Evolutionary conservation across 2,888 invertebrate species (phyloP).

Genomic region (Leptopilina drosophilae): DNA sequence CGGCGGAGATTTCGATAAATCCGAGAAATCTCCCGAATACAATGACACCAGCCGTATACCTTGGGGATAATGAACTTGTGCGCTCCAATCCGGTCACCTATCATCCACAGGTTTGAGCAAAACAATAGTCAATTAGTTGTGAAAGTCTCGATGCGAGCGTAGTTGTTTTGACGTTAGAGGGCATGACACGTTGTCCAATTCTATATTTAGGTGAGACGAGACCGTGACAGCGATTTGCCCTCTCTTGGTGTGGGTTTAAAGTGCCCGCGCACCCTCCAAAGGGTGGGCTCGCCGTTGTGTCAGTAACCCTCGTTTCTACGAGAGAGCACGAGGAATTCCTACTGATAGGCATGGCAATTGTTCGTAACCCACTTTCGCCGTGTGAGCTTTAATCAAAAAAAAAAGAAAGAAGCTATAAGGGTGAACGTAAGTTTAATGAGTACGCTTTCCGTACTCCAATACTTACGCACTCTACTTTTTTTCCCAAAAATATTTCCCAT

Average conservation of each 20-base stretch:
- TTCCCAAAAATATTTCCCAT: too few relatives aligned
- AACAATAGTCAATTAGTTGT: background rate
- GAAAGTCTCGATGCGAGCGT: background rate
- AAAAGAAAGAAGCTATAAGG: constrained; percentile 4
- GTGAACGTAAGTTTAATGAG: constrained; percentile 2
- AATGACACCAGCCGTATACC: constrained; percentile 52
- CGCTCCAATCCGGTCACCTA: constrained; percentile 53
- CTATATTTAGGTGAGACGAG: constrained; percentile 37
- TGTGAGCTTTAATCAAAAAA: constrained; percentile 25
- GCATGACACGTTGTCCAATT: constrained; percentile 40
- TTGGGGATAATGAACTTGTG: constrained; percentile 37
- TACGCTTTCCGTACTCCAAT: background rate
- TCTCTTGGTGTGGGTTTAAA: constrained; percentile 29
- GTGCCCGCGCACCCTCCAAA: constrained; percentile 37
- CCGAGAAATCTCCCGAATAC: constrained; percentile 65
- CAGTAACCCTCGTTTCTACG: constrained; percentile 34
- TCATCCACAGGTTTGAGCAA: constrained; percentile 61
- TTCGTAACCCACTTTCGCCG: constrained; percentile 37
- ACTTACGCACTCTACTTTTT: too few relatives aligned
- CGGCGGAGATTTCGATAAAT: constrained; percentile 71
- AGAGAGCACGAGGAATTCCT: constrained; percentile 18
- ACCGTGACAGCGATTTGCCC: constrained; percentile 29
- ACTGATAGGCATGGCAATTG: constrained; percentile 32
- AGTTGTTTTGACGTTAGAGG: constrained; percentile 36
- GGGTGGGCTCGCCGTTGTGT: constrained; percentile 28